phyloP scores from a whole-genome alignment of 1,140 invertebrate species.

The Pinna nobilis region DNA sequence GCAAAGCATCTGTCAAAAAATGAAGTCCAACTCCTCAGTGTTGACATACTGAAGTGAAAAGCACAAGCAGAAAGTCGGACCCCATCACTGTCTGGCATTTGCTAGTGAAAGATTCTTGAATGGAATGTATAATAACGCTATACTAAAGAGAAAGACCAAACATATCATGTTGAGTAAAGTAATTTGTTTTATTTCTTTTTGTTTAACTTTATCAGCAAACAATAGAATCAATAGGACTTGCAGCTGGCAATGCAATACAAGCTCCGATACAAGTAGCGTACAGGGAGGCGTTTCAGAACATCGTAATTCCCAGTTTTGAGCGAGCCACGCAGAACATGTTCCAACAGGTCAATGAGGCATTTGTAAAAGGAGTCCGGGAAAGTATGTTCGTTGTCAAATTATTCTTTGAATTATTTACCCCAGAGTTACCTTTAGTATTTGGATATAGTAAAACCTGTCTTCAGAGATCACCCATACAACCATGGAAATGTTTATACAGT shows the following conservation, averaged over 20 bases:
- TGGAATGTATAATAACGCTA: too few relatives aligned
- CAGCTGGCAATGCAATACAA: slow-evolving; percentile 81
- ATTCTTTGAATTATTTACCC: too few relatives aligned
- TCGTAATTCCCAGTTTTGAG: slow-evolving; percentile 89
- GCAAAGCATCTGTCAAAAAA: too few relatives aligned
- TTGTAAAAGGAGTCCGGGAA: slow-evolving; percentile 89
- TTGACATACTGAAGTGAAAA: too few relatives aligned
- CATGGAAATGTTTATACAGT: too few relatives aligned
- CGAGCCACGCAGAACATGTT: slow-evolving; percentile 90
- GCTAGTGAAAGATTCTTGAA: too few relatives aligned
- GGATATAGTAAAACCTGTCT: too few relatives aligned
- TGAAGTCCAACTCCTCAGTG: too few relatives aligned
- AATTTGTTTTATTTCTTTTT: background rate
- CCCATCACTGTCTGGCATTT: background rate
- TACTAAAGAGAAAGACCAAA: background rate
- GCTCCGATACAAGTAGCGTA: slow-evolving; percentile 82
- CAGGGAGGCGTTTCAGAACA: slow-evolving; percentile 83
- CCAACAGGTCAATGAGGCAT: slow-evolving; percentile 89
- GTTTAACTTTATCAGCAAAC: slow-evolving; percentile 80
- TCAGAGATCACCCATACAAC: too few relatives aligned
- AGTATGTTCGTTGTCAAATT: too few relatives aligned
- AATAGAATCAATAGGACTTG: slow-evolving; percentile 83
- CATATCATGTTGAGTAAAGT: background rate
- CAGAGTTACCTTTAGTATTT: too few relatives aligned
- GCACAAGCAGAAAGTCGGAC: too few relatives aligned